Evolutionary conservation across 2,113 vertebrate species (phyloP), one percentile per base, ranked within the genome.

Genomic region (Cyanoramphus novaezelandiae): DNA sequence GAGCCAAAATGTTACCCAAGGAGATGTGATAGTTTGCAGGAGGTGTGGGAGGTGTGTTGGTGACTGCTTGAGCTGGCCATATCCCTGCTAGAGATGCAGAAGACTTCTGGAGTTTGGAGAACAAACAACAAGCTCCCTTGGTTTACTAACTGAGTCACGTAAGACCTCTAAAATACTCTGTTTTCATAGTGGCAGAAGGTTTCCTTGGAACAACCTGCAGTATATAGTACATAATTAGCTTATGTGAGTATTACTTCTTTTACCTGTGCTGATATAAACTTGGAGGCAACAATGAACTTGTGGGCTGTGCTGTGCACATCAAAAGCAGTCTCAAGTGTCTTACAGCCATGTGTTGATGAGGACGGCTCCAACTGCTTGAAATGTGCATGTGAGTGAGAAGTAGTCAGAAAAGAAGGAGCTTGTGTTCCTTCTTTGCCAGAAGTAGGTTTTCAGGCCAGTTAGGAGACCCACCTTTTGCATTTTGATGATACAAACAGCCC

Each of bases 1-100:
- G 55, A 84, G 83, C 28, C 88, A 86, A 87, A 95, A 82, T 57
- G 52, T 76, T 79, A 82, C 86, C 92, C 52, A 33, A 93, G 80
- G 93, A 96, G 80, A 91, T 25, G 72, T 44, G 80, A 76, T 82
- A 14, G 69, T 28, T 71, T 92, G 55, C 63, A 75, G 82, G 75
- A 88, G 59, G 41, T 67, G 92, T 77, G 82, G 85, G 90, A 96
- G 44, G 55, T 86, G 59, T 79, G 39, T 53, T 72, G 72, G 25
- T 29, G 74, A 62, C 41, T 86, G 50, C 76, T 86, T 78, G 64
- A 75, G 76, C 50, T 88, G 82, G 29, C 72, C 68, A 16, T 72
- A 64, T 81, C 43, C 59, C 62, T 90, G 52, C 57, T 91, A n/a
- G 79, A 31, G 57, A 41, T 75, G 55, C 74, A 84, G 64, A 53